Evolutionary conservation across 1,140 invertebrate species (phyloP).

Genomic region (Monochamus saltuarius): DNA sequence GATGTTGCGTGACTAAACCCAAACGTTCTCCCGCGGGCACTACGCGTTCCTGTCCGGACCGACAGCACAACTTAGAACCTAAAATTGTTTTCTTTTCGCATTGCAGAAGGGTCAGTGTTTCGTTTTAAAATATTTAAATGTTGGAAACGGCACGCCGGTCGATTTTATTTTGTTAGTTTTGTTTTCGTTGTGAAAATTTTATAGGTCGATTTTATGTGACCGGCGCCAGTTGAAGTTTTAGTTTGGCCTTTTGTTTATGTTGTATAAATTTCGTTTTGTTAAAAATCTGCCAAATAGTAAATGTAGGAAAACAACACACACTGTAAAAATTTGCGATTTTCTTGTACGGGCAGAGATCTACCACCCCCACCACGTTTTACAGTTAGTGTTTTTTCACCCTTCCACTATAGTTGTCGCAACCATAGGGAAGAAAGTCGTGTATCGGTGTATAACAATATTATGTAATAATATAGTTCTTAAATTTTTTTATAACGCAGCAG

Average conservation of each 20-base stretch:
- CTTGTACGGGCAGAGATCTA: conserved; percentile 12
- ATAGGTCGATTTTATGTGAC: conserved; percentile 2
- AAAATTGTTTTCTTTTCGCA: not conserved
- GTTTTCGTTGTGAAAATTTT: conserved; percentile 9
- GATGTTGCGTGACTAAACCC: conserved; percentile 17
- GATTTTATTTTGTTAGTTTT: not conserved
- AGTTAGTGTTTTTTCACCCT: conserved; percentile 10
- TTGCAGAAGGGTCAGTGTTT: not conserved
- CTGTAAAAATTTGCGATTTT: not conserved
- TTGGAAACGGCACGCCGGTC: not conserved
- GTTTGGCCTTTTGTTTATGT: not conserved
- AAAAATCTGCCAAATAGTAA: conserved; percentile 10
- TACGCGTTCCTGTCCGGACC: conserved; percentile 6
- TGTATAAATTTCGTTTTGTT: not conserved
- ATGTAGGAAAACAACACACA: conserved; percentile 8
- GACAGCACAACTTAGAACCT: not conserved
- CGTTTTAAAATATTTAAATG: not conserved
- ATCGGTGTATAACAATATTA: not conserved
- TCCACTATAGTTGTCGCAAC: not conserved
- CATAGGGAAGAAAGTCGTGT: too few relatives aligned
- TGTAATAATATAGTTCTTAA: conserved; percentile 8
- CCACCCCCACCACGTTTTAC: conserved; percentile 12
- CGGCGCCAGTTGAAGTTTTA: not conserved
- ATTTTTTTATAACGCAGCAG: conserved; percentile 3
- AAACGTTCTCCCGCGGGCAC: not conserved